Evolutionary conservation across 2,113 vertebrate species (phyloP).

Genomic region (Manacus vitellinus): DNA sequence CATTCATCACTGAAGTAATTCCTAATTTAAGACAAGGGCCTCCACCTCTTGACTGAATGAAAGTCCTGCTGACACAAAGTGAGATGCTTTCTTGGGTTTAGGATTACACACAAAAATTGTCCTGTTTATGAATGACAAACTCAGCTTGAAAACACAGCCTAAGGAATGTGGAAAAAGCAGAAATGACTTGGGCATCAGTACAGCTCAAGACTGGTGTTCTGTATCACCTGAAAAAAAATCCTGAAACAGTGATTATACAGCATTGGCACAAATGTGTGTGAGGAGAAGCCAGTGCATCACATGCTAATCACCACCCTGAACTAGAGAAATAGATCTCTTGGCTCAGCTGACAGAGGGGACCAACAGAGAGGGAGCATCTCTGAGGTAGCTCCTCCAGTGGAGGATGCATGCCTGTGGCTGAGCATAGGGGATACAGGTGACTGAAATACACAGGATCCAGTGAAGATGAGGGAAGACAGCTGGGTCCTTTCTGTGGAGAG

Average conservation of each 20-base stretch:
- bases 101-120: neutral
- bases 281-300: neutral
- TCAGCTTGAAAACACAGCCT: neutral
- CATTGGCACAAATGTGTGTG: neutral
- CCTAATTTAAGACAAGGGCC: neutral
- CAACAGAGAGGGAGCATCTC: neutral
- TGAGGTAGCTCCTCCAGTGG: neutral
- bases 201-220: neutral
- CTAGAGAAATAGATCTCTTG: neutral
- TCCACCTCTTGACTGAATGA: neutral
- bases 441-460: fast-evolving
- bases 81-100: neutral
- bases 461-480: neutral
- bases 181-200: neutral
- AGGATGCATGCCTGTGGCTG: fast-evolving
- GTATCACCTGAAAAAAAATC: neutral
- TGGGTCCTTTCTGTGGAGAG: neutral
- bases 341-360: neutral
- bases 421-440: neutral
- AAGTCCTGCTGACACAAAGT: neutral
- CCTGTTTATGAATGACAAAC: neutral
- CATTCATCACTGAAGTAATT: neutral
- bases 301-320: neutral
- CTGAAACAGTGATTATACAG: neutral
- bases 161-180: neutral